These are phyloP conservation scores for Scleropages formosus DNA, from an alignment of 2,797 vertebrate species.

Conservation along the genomic window DNA sequence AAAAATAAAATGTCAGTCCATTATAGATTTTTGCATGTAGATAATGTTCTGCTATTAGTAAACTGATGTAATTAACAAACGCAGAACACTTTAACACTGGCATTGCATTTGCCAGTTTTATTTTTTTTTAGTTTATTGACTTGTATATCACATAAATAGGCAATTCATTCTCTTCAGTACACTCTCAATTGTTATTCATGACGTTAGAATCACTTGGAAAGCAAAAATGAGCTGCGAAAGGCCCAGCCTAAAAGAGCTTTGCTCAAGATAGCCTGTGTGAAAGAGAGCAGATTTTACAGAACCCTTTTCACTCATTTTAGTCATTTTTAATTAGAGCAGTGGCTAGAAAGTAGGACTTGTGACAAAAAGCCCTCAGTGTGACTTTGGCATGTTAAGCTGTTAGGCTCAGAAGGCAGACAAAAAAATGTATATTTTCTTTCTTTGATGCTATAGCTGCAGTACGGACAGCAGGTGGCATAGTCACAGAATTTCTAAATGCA, in stretches of 20 bases:
- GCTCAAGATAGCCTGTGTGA: background rate
- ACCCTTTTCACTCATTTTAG: background rate
- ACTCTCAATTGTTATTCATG: background rate
- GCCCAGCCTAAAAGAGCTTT: constrained; percentile 3
- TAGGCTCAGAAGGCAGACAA: too few species aligned
- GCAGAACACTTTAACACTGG: background rate
- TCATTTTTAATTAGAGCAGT: background rate
- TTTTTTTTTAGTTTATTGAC: background rate
- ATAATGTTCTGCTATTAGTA: background rate
- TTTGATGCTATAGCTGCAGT: background rate
- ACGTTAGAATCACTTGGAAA: background rate
- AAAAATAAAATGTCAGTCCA: background rate
- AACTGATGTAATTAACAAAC: constrained; percentile 13
- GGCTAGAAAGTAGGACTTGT: background rate
- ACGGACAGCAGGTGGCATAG: too few species aligned
- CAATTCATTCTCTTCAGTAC: background rate
- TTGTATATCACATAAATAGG: background rate
- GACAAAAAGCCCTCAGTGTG: background rate
- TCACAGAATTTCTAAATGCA: too few species aligned
- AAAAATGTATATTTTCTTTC: constrained; percentile 3
- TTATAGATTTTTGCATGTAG: background rate
- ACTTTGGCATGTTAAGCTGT: constrained; percentile 1
- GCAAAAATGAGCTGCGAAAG: background rate
- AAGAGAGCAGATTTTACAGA: background rate
- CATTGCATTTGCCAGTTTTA: constrained; percentile 2